Base-by-base conservation (phyloP, 2,888 invertebrate species). In the Melieria picta region DNA sequence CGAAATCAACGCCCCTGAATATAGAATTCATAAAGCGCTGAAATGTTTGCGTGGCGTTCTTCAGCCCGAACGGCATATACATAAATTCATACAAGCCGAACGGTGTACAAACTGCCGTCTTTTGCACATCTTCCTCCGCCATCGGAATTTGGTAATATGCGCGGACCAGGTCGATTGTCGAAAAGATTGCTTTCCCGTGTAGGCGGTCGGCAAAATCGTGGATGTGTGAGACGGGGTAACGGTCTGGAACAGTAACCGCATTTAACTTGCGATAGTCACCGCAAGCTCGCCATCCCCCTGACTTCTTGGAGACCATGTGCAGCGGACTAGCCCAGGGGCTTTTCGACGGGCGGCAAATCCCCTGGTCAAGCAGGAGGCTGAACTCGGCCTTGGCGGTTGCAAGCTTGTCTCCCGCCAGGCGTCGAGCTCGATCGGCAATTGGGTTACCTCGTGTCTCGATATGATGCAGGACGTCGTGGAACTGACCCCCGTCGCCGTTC, bases 201-300 rank as follows among this genome's bases (percentile, higher is more conserved):
- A 75, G 62, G 7, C 62, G 72, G 42, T 56, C 65, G 4, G 69
- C 30, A 43, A 73, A 73, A 63, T 85, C 83, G 9, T 82, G 79
- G 4, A 85, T 77, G 47, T 82, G 79, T 0, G 81, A 78, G 3
- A 83, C 73, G 0, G 85, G 84, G 68, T 84, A 16, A 16, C 16
- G 16, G 16, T 16, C 50, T 68, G 52, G 65, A 74, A 48, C 43
- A 9, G 60, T 60, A 1, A 43, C 52, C 55, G 45, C 10, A 43
- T 65, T 65, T 42, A 55, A 43, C 30, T 30, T 13, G 10, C 60
- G 60, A 58, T 67, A 67, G 45, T 67, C 60, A 11, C 58, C 66
- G n/a, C 66, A 69, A 3, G 57, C 62, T 7, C 69, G 57, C 48
- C 64, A 69, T 13, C n/a, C 11, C 10, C 64, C 57, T 11, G n/a